Percentiles rank a stretch among this genome's conserved stretches.
Conservation (phyloP, 2,113 vertebrate species). For the Rhabdornis inornatus region DNA sequence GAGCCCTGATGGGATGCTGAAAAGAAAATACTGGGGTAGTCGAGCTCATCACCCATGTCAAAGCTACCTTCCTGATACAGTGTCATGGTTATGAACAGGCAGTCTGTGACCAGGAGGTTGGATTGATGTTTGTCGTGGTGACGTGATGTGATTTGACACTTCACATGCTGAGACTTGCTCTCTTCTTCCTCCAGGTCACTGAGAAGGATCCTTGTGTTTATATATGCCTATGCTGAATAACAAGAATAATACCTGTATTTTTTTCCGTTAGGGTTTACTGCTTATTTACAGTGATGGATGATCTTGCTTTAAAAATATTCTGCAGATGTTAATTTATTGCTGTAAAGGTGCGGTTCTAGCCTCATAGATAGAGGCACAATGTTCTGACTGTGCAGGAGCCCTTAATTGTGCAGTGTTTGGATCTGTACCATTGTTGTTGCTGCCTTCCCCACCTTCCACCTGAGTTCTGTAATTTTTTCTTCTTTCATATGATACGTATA, state of each 20-base stretch:
- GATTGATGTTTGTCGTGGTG: background rate
- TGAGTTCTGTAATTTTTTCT: background rate
- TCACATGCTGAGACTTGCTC: background rate
- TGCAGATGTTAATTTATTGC: background rate
- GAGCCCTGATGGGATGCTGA: background rate
- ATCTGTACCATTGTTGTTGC: background rate
- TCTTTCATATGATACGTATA: background rate
- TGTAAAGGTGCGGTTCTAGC: background rate
- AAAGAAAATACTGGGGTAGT: background rate
- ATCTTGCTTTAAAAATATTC: background rate
- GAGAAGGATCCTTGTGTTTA: background rate
- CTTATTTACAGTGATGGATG: background rate
- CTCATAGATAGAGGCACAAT: background rate
- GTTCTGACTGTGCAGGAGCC: background rate
- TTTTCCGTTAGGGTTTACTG: background rate
- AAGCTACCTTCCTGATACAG: background rate
- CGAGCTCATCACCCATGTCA: rapidly evolving
- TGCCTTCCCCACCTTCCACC: background rate
- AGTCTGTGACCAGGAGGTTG: background rate
- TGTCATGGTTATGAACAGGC: background rate
- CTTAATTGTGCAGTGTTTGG: background rate
- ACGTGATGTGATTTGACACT: background rate
- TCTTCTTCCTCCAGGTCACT: background rate
- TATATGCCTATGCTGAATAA: background rate
- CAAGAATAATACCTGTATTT: background rate